Evolutionary conservation across 2,888 invertebrate species (phyloP).

Genomic region (Tillus elongatus): DNA sequence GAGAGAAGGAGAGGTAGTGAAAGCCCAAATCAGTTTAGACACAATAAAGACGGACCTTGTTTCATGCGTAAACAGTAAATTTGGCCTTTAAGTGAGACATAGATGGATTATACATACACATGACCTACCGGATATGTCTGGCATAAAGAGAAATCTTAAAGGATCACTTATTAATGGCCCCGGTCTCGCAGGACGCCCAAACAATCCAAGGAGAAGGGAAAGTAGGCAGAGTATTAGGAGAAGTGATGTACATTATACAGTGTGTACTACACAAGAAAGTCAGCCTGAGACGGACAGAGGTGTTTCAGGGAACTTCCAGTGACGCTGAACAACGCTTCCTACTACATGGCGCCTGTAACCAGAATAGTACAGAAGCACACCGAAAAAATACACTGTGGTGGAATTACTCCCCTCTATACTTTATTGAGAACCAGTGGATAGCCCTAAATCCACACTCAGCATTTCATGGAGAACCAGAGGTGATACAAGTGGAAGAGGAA

Average conservation of each 20-base stretch:
- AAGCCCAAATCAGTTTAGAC: too few relatives aligned
- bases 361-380: constrained; percentile 15
- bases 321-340: constrained; percentile 14
- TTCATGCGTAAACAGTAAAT: too few relatives aligned
- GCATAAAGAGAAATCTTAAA: constrained; percentile 24
- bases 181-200: constrained; percentile 22
- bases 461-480: too few relatives aligned
- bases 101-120: too few relatives aligned
- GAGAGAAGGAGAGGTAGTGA: too few relatives aligned
- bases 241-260: constrained; percentile 25
- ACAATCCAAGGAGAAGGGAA: constrained; percentile 24
- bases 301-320: constrained; percentile 26
- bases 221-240: constrained; percentile 23
- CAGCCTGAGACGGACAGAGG: constrained; percentile 12
- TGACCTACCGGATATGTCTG: constrained; percentile 22
- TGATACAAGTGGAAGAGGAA: too few relatives aligned
- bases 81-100: too few relatives aligned
- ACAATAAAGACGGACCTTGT: too few relatives aligned
- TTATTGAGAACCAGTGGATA: constrained; percentile 17
- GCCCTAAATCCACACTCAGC: too few relatives aligned
- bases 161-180: constrained; percentile 23
- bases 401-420: constrained; percentile 18
- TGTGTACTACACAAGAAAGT: constrained; percentile 22
- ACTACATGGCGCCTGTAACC: constrained; percentile 21
- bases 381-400: constrained; percentile 16